phyloP scores from a whole-genome alignment of 2,888 invertebrate species.

The Oligia fasciuncula region DNA sequence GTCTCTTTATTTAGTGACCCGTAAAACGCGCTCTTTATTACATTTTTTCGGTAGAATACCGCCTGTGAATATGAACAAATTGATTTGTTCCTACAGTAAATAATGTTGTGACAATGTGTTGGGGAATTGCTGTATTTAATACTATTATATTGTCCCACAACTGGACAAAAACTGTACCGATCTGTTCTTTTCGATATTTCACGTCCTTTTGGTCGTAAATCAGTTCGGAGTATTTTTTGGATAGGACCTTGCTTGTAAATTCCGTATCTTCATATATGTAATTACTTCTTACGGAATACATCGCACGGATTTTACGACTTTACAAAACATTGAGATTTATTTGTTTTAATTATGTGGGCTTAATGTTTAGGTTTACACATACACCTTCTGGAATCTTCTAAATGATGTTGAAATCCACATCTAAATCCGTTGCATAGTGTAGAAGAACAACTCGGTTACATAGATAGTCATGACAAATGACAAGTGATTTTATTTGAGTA shows the following conservation, averaged over 20 bases:
- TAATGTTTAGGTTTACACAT: background rate
- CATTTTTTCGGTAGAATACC: constrained; percentile 25
- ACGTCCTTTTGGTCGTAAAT: background rate
- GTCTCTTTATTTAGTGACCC: constrained; percentile 11
- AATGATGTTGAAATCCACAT: background rate
- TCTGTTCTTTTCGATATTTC: background rate
- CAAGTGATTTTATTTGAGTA: background rate
- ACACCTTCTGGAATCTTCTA: background rate
- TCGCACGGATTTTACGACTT: too few relatives aligned
- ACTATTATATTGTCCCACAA: background rate
- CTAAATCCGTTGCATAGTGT: background rate
- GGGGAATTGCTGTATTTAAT: background rate
- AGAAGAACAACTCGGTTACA: background rate
- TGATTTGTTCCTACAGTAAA: constrained; percentile 27
- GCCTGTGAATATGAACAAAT: constrained; percentile 27
- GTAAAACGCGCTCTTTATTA: constrained; percentile 30
- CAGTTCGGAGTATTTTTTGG: background rate
- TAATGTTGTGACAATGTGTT: background rate
- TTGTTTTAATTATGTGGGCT: too few relatives aligned
- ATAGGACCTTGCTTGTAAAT: too few relatives aligned
- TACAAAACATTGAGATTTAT: too few relatives aligned
- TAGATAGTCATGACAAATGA: background rate
- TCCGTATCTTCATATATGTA: too few relatives aligned
- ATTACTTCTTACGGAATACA: too few relatives aligned
- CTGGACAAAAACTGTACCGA: background rate